A percentile compares a stretch with the other conserved stretches of the same genome.
Conservation (phyloP, 1,140 invertebrate genomes). For the Drosophila nebulosa region DNA sequence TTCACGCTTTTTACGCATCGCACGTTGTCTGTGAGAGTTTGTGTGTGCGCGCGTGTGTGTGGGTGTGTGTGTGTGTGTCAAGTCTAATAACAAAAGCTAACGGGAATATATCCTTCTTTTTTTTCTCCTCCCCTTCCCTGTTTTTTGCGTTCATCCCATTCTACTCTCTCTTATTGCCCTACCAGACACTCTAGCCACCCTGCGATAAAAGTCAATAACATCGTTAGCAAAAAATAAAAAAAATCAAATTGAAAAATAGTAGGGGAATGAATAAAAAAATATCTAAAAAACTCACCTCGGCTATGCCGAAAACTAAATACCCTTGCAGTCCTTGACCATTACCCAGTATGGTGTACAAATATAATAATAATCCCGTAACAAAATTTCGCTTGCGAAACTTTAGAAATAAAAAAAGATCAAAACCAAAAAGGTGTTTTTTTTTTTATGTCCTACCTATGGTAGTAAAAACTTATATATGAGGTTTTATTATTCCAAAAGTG, state of each 20-base stretch:
- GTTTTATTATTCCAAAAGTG: no score
- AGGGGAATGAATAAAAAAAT: slow-evolving; percentile 14
- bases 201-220: slow-evolving; percentile 46
- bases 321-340: no score
- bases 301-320: no score
- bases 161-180: not conserved
- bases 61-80: slow-evolving; percentile 23
- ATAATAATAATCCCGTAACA: no score
- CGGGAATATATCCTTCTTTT: not conserved
- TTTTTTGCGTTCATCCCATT: not conserved
- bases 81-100: slow-evolving; percentile 45
- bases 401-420: no score
- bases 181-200: slow-evolving; percentile 9
- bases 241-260: slow-evolving; percentile 47
- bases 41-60: slow-evolving; percentile 21
- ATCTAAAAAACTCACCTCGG: no score
- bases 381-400: no score
- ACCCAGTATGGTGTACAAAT: no score
- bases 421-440: no score
- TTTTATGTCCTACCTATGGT: no score
- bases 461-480: no score
- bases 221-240: no score
- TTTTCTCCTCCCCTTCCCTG: not conserved
- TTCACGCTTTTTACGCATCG: slow-evolving; percentile 54
- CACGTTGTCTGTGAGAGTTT: slow-evolving; percentile 17